Evolutionary conservation across 2,113 vertebrate genomes (phyloP).

Genomic region (Tringa solitaria): DNA sequence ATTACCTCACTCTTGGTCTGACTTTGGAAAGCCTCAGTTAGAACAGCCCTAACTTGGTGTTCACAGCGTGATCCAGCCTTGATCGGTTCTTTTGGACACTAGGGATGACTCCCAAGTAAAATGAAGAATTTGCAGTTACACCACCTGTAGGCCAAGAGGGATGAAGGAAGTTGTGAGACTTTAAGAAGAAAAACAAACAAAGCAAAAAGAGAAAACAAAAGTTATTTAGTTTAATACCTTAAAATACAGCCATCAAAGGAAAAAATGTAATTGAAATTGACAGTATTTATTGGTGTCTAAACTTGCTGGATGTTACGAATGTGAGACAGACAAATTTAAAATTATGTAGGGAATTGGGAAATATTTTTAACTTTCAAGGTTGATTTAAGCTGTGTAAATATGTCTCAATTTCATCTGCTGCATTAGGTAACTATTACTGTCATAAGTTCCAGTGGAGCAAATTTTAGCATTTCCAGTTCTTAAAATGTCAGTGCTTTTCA

Average conservation of each 20-base stretch:
- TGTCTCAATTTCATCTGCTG: conserved; percentile 7
- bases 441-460: neutral
- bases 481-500: neutral
- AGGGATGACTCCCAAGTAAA: neutral
- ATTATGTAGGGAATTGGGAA: conserved; percentile 27
- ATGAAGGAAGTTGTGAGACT: neutral
- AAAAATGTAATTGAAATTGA: neutral
- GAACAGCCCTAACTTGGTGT: neutral
- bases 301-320: neutral
- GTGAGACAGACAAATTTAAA: neutral
- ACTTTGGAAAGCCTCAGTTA: neutral
- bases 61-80: neutral
- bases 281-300: neutral
- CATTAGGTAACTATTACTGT: neutral
- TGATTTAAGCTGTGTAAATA: conserved; percentile 19
- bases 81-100: neutral
- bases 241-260: neutral
- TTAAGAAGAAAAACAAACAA: neutral
- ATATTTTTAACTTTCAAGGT: neutral
- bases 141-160: neutral
- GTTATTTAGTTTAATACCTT: neutral
- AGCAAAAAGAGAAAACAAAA: neutral
- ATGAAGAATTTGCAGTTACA: neutral
- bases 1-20: neutral
- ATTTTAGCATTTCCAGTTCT: neutral